A percentile compares a stretch with the other conserved stretches of the same genome.
Conservation (phyloP, 2,888 invertebrate genomes). For the Tinea trinotella region DNA sequence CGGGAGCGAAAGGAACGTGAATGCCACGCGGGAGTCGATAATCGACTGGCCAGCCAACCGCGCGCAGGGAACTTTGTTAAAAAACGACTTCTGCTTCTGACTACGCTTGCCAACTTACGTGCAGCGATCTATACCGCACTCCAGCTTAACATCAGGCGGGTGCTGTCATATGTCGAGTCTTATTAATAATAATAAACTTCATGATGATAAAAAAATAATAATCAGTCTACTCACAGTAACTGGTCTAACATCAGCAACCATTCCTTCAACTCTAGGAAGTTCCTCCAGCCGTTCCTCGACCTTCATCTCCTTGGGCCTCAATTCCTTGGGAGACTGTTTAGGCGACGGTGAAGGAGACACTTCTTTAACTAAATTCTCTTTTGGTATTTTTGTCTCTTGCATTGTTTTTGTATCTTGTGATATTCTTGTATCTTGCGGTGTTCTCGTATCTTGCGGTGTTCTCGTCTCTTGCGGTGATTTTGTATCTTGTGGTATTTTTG, state of each 20-base stretch:
- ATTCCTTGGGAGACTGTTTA: conserved; percentile 22
- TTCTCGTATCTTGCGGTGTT: background rate
- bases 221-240: conserved; percentile 50
- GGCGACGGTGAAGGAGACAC: background rate
- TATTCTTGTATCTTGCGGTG: background rate
- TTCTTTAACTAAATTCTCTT: conserved; percentile 9
- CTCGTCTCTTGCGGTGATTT: background rate
- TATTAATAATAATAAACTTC: too few relatives aligned
- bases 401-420: conserved; percentile 18
- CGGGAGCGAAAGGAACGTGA: too few relatives aligned
- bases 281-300: conserved; percentile 24
- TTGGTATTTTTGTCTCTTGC: conserved; percentile 16
- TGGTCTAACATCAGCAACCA: conserved; percentile 40
- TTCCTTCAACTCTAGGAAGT: conserved; percentile 33
- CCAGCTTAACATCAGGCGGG: too few relatives aligned
- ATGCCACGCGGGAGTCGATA: too few relatives aligned
- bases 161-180: too few relatives aligned
- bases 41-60: too few relatives aligned
- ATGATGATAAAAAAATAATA: background rate
- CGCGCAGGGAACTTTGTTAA: too few relatives aligned
- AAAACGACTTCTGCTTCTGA: too few relatives aligned
- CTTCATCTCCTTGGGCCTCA: conserved; percentile 26
- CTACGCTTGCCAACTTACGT: too few relatives aligned
- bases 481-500: conserved; percentile 1
- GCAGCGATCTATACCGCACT: too few relatives aligned